Evolutionary conservation across 2,888 invertebrate species (phyloP), one percentile per base, ranked within the genome.

Genomic region (Xestoiulus laeticollis): DNA sequence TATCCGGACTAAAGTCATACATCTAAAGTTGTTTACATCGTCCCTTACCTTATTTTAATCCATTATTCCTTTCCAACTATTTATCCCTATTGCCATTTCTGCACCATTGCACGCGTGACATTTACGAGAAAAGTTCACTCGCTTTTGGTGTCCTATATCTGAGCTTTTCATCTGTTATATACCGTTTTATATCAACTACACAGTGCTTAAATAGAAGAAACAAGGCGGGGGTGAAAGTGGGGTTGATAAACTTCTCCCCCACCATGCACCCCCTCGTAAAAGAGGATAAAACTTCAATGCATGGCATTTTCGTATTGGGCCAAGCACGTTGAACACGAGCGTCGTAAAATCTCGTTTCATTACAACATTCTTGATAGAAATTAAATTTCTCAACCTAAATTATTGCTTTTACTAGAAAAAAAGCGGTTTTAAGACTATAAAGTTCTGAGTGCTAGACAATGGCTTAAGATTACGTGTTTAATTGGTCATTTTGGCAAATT

Each of bases 261-360:
- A 2, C 10, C 59, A n/a, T n/a, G n/a, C n/a, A n/a, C 68, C 68
- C 22, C 10, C 22, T 68, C 68, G 26, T 68, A 68, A 68, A 68
- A 68, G 68, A n/a, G 26, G 10, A 68, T 68, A 68, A 68, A 38
- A 68, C 22, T 5, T 6, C 22, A n/a, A 22, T 2, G 48, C n/a
- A n/a, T n/a, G n/a, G 48, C 48, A 48, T 16, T 14, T 48, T n/a
- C 48, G 48, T 48, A 48, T 68, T 6, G 26, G 68, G 26, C 26
- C 22, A 6, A 26, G 68, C 8, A 59, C 4, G n/a, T 59, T n/a
- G 59, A 59, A 59, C 59, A 4, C 22, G n/a, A 6, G n/a, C n/a
- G 22, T 68, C 68, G 68, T 68, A 68, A 68, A 68, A 68, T 68
- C 26, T 68, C 68, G 68, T 68, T 68, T 22, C 68, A 26, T 68